Conservation (phyloP, 2,888 invertebrate species). For the Fragum sueziense region DNA sequence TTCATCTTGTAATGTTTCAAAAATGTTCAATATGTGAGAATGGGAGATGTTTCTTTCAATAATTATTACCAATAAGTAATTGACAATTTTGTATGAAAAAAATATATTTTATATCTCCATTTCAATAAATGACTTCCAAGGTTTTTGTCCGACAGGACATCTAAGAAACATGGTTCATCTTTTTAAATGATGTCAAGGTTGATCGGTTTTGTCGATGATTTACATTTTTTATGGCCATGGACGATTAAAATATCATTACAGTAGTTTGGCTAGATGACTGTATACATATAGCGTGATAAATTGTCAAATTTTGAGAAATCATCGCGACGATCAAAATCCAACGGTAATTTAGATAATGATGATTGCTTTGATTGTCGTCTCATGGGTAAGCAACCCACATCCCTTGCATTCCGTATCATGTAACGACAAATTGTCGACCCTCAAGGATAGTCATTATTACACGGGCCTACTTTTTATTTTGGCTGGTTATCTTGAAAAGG, state of each 20-base stretch:
- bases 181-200: too few relatives aligned
- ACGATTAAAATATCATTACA: background rate
- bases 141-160: too few relatives aligned
- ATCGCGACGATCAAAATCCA: slow-evolving; percentile 40
- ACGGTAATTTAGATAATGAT: slow-evolving; percentile 46
- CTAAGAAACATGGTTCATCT: too few relatives aligned
- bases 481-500: background rate
- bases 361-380: slow-evolving; percentile 20
- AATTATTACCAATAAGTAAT: too few relatives aligned
- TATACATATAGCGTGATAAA: background rate
- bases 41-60: too few relatives aligned
- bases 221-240: background rate
- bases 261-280: slow-evolving; percentile 1
- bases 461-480: background rate
- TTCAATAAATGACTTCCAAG: too few relatives aligned
- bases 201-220: background rate
- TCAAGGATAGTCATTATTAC: slow-evolving; percentile 51
- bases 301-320: slow-evolving; percentile 26
- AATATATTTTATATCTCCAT: too few relatives aligned
- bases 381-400: slow-evolving; percentile 40
- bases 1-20: background rate
- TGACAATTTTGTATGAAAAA: too few relatives aligned
- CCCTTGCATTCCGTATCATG: slow-evolving; percentile 44
- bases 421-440: slow-evolving; percentile 47
- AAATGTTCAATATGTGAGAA: too few relatives aligned